Base-by-base conservation (phyloP, 2,797 vertebrate genomes). In the Lemur catta region DNA sequence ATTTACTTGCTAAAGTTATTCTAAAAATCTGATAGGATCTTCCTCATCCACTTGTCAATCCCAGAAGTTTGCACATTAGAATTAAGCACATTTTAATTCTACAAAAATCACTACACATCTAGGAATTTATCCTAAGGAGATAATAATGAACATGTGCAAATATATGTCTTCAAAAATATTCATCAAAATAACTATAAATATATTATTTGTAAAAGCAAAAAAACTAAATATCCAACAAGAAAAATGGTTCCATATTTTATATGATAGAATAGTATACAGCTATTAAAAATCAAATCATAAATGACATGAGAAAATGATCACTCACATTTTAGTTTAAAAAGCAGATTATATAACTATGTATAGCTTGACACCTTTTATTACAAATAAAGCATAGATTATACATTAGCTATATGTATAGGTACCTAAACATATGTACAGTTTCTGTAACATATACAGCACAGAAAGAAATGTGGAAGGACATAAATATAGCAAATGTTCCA, bases 241-340 rank as follows among this genome's bases (percentile, higher is more conserved):
- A n/a, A 82, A 94, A 72, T 61, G 15, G 41, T 67, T 84, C 65
- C 38, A 46, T 91, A 89, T 48, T 63, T 65, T 43, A 48, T 20
- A 33, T 87, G 17, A 79, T 46, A 57, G 22, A 61, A 89, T 14
- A 84, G 2, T 48, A 69, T 6, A 1, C 22, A 88, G 18, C 8
- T 61, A 93, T 81, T 89, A 91, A 93, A 95, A 92, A 59, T 35
- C 17, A 79, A 41, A 13, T 74, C 76, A 46, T 20, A 93, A 82
- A 84, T 92, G 26, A 86, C 24, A 57, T 55, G 33, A 10, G 57
- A 71, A 87, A 79, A 91, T 67, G 15, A 91, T 80, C 8, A 46
- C n/a, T 17, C 59, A 30, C 13, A 59, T 82, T 96, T 90, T 93
- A 84, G 30, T 79, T 90, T 87, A 75, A 81, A 95, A 88, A 88